Percentiles rank a stretch among this genome's conserved stretches.
Evolutionary conservation across 2,888 invertebrate species (phyloP).

Genomic region (Ecliptopera silaceata): DNA sequence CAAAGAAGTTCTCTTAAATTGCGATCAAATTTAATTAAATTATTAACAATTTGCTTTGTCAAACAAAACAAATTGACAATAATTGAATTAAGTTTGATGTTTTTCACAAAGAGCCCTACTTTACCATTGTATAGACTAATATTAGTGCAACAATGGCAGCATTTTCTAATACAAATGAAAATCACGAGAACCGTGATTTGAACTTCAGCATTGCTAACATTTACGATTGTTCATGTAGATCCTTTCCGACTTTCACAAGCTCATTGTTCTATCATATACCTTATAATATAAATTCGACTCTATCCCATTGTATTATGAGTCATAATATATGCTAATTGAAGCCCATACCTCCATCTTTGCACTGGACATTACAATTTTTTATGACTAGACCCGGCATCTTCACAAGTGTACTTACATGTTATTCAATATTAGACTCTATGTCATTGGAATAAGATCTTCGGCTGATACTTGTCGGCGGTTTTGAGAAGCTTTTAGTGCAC

Average conservation of each 20-base stretch:
- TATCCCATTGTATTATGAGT: conserved; percentile 23
- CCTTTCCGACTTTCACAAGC: conserved; percentile 30
- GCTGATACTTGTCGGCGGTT: conserved; percentile 41
- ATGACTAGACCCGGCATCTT: conserved; percentile 57
- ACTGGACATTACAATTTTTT: conserved; percentile 63
- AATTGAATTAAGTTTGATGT: too few relatives aligned
- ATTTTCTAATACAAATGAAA: not conserved
- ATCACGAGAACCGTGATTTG: conserved; percentile 14
- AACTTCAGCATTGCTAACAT: conserved; percentile 17
- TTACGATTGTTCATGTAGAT: conserved; percentile 32
- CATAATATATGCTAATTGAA: conserved; percentile 25
- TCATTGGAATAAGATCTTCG: conserved; percentile 28
- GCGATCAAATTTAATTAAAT: too few relatives aligned
- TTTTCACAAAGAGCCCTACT: too few relatives aligned
- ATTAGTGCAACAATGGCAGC: not conserved
- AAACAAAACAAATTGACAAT: too few relatives aligned
- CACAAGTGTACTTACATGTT: conserved; percentile 31
- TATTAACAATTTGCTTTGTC: too few relatives aligned
- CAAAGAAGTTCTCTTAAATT: too few relatives aligned
- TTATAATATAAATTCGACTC: conserved; percentile 22
- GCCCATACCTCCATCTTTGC: conserved; percentile 51
- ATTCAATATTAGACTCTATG: conserved; percentile 38
- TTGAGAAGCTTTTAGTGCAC: conserved; percentile 53
- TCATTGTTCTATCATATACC: conserved; percentile 34
- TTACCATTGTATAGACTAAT: too few relatives aligned